Conservation (phyloP, 2,113 vertebrate genomes). For the Genyomyrus donnyi region DNA sequence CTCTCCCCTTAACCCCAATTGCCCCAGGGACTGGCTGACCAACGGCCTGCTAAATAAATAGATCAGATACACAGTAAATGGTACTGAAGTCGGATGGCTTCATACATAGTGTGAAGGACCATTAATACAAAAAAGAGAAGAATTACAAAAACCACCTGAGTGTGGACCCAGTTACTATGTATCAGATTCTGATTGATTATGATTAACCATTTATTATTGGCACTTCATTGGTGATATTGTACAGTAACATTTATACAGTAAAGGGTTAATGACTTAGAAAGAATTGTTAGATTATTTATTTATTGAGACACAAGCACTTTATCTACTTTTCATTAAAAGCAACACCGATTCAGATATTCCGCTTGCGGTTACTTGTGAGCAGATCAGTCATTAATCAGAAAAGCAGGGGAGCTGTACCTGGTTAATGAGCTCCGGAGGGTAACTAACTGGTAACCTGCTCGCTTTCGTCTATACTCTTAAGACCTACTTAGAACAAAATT, state of each 20-base stretch:
- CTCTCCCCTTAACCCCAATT: background rate
- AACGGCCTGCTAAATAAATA: background rate
- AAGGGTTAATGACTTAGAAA: background rate
- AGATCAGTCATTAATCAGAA: background rate
- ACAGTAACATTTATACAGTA: background rate
- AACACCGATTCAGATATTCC: background rate
- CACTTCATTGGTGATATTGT: background rate
- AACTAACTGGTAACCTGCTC: background rate
- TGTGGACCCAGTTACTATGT: background rate
- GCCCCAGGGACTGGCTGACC: background rate
- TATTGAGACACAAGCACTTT: background rate
- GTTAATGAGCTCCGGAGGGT: background rate
- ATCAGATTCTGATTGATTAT: background rate
- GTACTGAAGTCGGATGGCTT: background rate
- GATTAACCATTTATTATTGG: background rate
- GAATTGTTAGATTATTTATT: background rate
- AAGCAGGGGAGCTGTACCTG: background rate
- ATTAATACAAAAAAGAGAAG: background rate
- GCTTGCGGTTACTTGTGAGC: background rate
- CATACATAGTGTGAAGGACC: background rate
- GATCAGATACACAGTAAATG: background rate
- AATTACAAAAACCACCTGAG: background rate
- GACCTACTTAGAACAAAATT: background rate
- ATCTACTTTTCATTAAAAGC: background rate
- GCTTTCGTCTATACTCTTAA: background rate